Conservation (phyloP, 2,888 invertebrate species). For the Zaprionus lineosus region DNA sequence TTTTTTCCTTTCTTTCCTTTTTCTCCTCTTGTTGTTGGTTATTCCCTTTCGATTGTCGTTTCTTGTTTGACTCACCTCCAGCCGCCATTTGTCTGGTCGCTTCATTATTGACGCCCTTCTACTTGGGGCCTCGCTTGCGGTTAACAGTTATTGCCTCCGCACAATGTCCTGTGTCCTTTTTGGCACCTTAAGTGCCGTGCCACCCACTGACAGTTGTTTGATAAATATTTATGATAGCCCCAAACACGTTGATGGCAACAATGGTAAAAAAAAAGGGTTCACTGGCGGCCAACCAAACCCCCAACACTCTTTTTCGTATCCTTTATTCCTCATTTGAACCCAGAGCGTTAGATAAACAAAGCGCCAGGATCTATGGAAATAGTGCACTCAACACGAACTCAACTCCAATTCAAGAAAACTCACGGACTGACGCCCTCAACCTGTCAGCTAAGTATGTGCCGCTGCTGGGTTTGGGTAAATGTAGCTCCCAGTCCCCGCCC, state of each 20-base stretch:
- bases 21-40: constrained; percentile 3
- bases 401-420: constrained; percentile 8
- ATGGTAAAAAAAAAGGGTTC: constrained; percentile 40
- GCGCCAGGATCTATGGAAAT: constrained; percentile 13
- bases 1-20: constrained; percentile 5
- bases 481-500: too few species aligned
- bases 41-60: neutral
- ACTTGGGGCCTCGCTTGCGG: constrained; percentile 27
- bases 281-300: too few species aligned
- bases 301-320: too few species aligned
- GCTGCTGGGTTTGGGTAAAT: neutral
- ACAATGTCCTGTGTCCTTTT: constrained; percentile 40
- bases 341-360: constrained; percentile 53
- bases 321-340: constrained; percentile 52
- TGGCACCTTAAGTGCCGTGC: constrained; percentile 61
- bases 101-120: constrained; percentile 33
- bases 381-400: constrained; percentile 28
- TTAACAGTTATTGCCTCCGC: constrained; percentile 4
- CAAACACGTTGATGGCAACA: constrained; percentile 26
- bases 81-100: neutral
- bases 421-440: constrained; percentile 34
- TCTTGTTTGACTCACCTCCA: constrained; percentile 5
- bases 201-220: constrained; percentile 48
- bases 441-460: constrained; percentile 38
- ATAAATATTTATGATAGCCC: constrained; percentile 55